Conservation (phyloP, 2,797 vertebrate genomes). For the Cossypha niveicapilla region DNA sequence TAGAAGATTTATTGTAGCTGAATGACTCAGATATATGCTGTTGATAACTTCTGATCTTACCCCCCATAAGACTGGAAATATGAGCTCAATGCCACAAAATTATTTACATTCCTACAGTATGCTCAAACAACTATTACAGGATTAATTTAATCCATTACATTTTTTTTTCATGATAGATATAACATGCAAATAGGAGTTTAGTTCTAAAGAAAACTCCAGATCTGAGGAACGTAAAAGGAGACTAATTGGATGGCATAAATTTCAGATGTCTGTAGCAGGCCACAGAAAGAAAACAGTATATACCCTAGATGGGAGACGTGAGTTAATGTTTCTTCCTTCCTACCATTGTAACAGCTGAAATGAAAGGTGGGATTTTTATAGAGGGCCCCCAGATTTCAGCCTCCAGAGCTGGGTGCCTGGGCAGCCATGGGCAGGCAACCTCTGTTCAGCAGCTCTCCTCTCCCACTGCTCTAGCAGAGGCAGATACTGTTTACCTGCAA, state of each 20-base stretch:
- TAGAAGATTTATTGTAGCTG: constrained; percentile 27
- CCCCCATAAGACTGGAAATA: constrained; percentile 23
- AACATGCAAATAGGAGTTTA: constrained; percentile 13
- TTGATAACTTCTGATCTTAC: constrained; percentile 37
- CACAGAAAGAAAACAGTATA: background rate
- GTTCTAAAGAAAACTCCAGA: constrained; percentile 5
- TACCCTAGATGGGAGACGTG: background rate
- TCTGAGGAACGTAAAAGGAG: background rate
- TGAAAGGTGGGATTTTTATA: background rate
- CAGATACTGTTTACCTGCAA: constrained; percentile 30
- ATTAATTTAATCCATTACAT: constrained; percentile 51
- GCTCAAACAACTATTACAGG: constrained; percentile 30
- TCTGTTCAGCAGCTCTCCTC: background rate
- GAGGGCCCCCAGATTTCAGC: background rate
- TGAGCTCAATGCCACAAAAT: constrained; percentile 4
- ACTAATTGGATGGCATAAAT: background rate
- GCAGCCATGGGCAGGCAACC: rapidly evolving
- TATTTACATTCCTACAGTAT: constrained; percentile 25
- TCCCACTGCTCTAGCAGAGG: background rate
- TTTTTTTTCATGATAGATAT: background rate
- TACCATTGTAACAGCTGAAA: background rate
- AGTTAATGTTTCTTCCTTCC: background rate
- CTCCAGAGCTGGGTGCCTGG: background rate
- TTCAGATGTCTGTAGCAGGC: background rate
- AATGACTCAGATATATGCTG: constrained; percentile 25